Evolutionary conservation across 2,113 vertebrate species (phyloP), one percentile per base, ranked within the genome.

Genomic region (Limnothrissa miodon): DNA sequence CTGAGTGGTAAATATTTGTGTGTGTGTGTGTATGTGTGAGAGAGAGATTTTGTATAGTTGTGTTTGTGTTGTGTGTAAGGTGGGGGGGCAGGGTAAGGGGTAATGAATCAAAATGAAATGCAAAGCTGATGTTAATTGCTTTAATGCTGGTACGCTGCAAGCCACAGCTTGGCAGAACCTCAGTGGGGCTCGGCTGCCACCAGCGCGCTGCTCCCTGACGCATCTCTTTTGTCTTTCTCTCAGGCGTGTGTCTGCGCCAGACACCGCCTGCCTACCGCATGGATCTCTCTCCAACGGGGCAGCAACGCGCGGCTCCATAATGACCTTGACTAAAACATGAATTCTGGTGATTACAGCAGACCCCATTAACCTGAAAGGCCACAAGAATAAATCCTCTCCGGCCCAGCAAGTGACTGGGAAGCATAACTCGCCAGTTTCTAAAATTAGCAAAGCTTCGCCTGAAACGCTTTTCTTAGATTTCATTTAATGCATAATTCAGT

Each of bases 51-150:
- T 17, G 53, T 19, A 5, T 1, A 21, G 17, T 17, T 66, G 8
- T 66, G 25, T 33, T 1, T 66, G 59, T 29, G 25, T 25, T 25
- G 59, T 66, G 59, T 66, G 59, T 66, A n/a, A 29, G n/a, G n/a
- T 7, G n/a, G 36, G 45, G 17, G 25, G n/a, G 59, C 45, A 10
- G 46, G 48, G 81, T n/a, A n/a, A n/a, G n/a, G n/a, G n/a, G 81
- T 15, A 74, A 4, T 51, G 48, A 51, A 51, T 4, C 0, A 33
- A 83, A 86, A 83, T 83, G 45, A 74, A 83, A 83, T 56, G 39
- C 56, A 83, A 81, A 83, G 46, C 46, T 36, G 25, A 11, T 39
- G 79, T 81, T 81, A 78, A 83, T 85, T 83, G 45, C 25, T 83
- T 78, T 78, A 80, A 74, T 83, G 44, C 36, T 36, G 29, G 10